These are phyloP conservation scores for Hylaea fasciaria DNA, from an alignment of 2,888 invertebrate genomes.

Conservation along the genomic window DNA sequence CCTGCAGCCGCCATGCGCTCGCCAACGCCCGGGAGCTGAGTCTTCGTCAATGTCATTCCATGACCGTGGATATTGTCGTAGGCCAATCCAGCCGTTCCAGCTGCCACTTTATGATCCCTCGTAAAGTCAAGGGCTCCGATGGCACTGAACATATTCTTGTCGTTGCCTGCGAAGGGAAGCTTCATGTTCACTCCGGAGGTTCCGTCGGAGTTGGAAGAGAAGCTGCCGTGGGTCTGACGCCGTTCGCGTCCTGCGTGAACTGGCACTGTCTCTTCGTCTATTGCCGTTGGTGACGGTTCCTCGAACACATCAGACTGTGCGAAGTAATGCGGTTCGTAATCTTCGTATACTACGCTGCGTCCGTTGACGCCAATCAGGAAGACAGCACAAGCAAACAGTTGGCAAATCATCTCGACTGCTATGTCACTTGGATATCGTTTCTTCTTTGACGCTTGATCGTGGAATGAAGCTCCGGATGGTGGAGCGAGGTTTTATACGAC, in stretches of 20 bases:
- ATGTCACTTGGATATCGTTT: neutral
- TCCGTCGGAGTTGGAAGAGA: slow-evolving; percentile 49
- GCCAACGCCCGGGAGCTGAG: slow-evolving; percentile 54
- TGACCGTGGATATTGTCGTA: slow-evolving; percentile 60
- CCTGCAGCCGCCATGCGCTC: slow-evolving; percentile 55
- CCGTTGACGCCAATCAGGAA: slow-evolving; percentile 18
- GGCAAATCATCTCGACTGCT: slow-evolving; percentile 3
- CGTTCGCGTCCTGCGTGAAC: slow-evolving; percentile 33
- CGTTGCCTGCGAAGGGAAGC: slow-evolving; percentile 50
- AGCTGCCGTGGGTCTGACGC: slow-evolving; percentile 46
- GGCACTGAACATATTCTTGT: slow-evolving; percentile 54
- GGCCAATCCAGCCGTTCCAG: slow-evolving; percentile 55
- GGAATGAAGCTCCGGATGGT: slow-evolving; percentile 8
- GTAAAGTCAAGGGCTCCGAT: slow-evolving; percentile 47
- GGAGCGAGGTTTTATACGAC: slow-evolving; percentile 3
- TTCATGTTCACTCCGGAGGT: slow-evolving; percentile 44
- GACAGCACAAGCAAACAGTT: slow-evolving; percentile 16
- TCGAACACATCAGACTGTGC: slow-evolving; percentile 4
- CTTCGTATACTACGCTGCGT: slow-evolving; percentile 13
- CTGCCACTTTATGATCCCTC: slow-evolving; percentile 35
- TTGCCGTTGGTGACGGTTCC: slow-evolving; percentile 2
- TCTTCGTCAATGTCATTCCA: slow-evolving; percentile 50
- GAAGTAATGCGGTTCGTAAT: slow-evolving; percentile 9
- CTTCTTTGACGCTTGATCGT: neutral
- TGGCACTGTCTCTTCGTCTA: slow-evolving; percentile 17